Percentiles rank a stretch among this genome's conserved stretches.
These are phyloP conservation scores for Melanophora roralis DNA, from an alignment of 2,888 invertebrate species.

Conservation along the genomic window DNA sequence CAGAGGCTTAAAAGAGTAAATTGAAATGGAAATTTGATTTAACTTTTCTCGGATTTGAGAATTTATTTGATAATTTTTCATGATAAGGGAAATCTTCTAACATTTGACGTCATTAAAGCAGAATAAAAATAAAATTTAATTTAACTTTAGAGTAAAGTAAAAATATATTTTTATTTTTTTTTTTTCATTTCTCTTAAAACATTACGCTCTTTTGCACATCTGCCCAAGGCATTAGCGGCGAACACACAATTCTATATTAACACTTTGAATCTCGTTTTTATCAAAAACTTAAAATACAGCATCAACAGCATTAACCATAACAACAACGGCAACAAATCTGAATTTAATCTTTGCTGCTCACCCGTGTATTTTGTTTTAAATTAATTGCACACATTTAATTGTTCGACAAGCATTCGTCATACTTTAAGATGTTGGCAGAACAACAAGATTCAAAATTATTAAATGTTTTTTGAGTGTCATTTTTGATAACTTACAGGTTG, in stretches of 20 bases:
- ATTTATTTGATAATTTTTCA: too few species aligned
- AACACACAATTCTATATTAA: conserved; percentile 51
- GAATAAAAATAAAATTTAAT: too few species aligned
- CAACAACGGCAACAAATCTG: background rate
- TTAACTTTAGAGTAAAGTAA: too few species aligned
- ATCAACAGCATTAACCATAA: conserved; percentile 7
- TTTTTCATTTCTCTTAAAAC: too few species aligned
- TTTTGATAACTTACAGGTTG: background rate
- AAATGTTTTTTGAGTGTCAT: too few species aligned
- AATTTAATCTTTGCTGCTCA: conserved; percentile 40
- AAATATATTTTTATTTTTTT: too few species aligned
- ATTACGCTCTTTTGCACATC: background rate
- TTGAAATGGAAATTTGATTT: background rate
- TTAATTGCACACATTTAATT: conserved; percentile 55
- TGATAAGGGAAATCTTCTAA: too few species aligned
- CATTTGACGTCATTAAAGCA: too few species aligned
- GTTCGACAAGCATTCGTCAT: conserved; percentile 14
- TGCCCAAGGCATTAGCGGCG: background rate
- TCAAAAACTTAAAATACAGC: conserved; percentile 34
- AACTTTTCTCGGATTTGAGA: too few species aligned
- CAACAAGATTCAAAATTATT: too few species aligned
- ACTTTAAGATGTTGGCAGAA: too few species aligned
- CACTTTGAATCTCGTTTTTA: conserved; percentile 47
- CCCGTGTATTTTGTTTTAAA: conserved; percentile 46
- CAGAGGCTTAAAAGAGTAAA: background rate